phyloP scores from a whole-genome alignment of 2,113 vertebrate species.

The Coregonus clupeaformis region DNA sequence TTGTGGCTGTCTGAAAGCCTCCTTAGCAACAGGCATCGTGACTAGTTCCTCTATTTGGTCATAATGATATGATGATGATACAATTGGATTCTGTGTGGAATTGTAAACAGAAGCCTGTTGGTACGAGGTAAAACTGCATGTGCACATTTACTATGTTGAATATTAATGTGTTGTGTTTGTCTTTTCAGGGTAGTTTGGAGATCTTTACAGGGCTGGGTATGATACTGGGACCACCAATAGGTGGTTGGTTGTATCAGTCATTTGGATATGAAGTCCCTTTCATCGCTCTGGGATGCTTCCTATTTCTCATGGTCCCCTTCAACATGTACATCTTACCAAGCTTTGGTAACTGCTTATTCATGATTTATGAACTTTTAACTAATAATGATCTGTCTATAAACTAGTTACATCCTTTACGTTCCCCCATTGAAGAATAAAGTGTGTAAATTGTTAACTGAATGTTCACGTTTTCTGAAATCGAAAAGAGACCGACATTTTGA shows the following conservation, averaged over 20 bases:
- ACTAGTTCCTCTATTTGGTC: not conserved
- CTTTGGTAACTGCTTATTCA: constrained; percentile 74
- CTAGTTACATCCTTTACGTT: too few relatives aligned
- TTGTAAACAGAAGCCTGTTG: not conserved
- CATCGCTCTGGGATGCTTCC: constrained; percentile 81
- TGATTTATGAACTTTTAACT: too few relatives aligned
- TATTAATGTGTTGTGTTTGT: not conserved
- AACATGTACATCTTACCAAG: constrained; percentile 85
- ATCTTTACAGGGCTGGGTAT: constrained; percentile 89
- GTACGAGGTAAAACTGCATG: not conserved
- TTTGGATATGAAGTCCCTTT: constrained; percentile 94
- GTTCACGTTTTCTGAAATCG: too few relatives aligned
- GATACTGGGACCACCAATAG: constrained; percentile 89
- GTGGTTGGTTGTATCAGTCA: constrained; percentile 88
- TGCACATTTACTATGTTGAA: not conserved
- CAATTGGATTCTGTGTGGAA: not conserved
- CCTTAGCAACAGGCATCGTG: not conserved
- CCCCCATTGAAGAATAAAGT: too few relatives aligned
- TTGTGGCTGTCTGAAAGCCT: not conserved
- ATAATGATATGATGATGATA: not conserved
- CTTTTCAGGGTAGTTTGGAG: constrained; percentile 86
- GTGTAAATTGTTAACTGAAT: too few relatives aligned
- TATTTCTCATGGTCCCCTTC: constrained; percentile 85
- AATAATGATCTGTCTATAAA: too few relatives aligned
- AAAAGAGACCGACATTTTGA: too few relatives aligned